Conservation (phyloP, 1,140 invertebrate genomes). For the Euglossa dilemma region DNA sequence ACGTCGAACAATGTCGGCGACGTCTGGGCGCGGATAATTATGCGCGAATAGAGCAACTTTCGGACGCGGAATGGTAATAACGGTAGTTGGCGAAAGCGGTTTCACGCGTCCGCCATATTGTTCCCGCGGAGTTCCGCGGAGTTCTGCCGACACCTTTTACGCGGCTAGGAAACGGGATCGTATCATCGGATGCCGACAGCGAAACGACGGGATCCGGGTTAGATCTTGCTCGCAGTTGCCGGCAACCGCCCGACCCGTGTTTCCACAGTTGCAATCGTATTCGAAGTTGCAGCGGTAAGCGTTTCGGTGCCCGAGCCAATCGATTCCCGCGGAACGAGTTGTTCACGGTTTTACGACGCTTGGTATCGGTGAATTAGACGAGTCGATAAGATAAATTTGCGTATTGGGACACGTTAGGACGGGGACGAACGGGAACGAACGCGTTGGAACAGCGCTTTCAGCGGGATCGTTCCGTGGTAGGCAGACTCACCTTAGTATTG, state of each 20-base stretch:
- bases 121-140: not conserved
- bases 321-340: not conserved
- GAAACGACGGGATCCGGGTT: conserved; percentile 6
- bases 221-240: not conserved
- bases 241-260: not conserved
- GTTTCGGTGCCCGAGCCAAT: not conserved
- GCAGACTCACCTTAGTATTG: conserved; percentile 78
- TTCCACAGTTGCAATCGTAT: conserved; percentile 15
- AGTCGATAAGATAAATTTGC: not conserved
- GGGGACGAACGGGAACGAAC: too few species aligned
- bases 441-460: not conserved
- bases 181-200: conserved; percentile 15
- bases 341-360: not conserved
- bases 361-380: not conserved
- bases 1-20: conserved; percentile 8
- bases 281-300: not conserved
- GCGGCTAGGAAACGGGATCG: not conserved
- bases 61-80: conserved; percentile 13
- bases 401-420: not conserved
- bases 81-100: not conserved
- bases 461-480: not conserved
- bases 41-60: conserved; percentile 22
- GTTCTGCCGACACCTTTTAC: not conserved
- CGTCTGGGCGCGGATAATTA: conserved; percentile 35
- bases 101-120: not conserved